phyloP scores from a whole-genome alignment of 92 coral and sea anemone genomes.

The Zoanthus gigantus region DNA sequence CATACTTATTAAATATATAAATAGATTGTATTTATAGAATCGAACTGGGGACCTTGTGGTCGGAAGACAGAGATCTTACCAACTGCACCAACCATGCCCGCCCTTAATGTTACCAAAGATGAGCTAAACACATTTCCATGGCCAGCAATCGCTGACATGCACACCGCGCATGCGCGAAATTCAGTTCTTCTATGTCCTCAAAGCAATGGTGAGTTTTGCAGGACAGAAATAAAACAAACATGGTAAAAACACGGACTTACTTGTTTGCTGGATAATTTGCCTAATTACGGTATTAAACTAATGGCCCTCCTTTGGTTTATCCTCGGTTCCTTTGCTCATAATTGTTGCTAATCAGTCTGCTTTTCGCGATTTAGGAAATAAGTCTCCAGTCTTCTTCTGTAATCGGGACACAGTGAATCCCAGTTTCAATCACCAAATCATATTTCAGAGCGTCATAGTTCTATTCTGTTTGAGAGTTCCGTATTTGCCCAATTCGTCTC shows the following conservation, averaged over 20 bases:
- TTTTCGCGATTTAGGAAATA: neutral
- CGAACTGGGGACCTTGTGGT: too few relatives aligned
- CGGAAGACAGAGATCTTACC: too few relatives aligned
- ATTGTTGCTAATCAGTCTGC: neutral
- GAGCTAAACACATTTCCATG: neutral
- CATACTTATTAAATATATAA: too few relatives aligned
- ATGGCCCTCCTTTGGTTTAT: neutral
- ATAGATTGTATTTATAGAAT: neutral
- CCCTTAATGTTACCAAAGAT: too few relatives aligned
- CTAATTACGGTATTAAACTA: neutral
- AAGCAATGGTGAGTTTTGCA: neutral
- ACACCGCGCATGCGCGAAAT: neutral
- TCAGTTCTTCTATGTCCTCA: neutral
- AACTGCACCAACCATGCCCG: too few relatives aligned
- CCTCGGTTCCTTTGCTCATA: neutral
- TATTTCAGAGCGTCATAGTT: neutral
- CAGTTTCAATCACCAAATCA: neutral
- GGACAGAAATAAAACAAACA: neutral
- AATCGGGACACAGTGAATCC: conserved; percentile 7
- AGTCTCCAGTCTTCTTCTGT: conserved; percentile 3
- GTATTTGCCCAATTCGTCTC: conserved; percentile 26
- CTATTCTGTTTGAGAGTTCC: conserved; percentile 4
- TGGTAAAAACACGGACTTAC: conserved; percentile 6
- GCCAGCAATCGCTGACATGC: conserved; percentile 14
- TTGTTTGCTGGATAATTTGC: neutral